These are phyloP conservation scores for Colossoma macropomum DNA, from an alignment of 2,113 vertebrate genomes.

Conservation along the genomic window DNA sequence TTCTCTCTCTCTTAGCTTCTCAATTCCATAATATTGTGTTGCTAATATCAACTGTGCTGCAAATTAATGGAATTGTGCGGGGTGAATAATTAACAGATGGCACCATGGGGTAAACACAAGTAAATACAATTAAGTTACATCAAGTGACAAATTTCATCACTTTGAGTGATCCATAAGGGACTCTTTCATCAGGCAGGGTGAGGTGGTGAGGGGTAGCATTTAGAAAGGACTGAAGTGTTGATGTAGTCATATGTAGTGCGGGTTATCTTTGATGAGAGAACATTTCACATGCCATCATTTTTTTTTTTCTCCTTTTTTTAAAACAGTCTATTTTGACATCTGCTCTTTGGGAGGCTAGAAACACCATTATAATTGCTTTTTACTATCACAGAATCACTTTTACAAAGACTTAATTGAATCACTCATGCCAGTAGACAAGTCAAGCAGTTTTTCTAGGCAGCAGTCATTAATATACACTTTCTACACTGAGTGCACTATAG, in stretches of 20 bases:
- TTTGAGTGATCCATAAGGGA: constrained; percentile 56
- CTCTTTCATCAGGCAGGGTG: constrained; percentile 52
- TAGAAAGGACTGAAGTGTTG: not conserved
- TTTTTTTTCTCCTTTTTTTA: not conserved
- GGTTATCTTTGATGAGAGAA: not conserved
- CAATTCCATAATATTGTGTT: constrained; percentile 69
- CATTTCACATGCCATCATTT: not conserved
- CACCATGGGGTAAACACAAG: constrained; percentile 68
- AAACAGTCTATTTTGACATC: not conserved
- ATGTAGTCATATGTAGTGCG: not conserved
- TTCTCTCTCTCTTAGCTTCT: constrained; percentile 51
- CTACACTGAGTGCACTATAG: constrained; percentile 54
- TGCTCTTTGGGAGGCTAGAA: not conserved
- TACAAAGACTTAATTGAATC: constrained; percentile 8
- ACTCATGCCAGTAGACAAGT: constrained; percentile 11
- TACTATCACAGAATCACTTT: not conserved
- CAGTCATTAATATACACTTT: constrained; percentile 55
- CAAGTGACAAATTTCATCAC: constrained; percentile 61
- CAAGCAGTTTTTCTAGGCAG: constrained; percentile 21
- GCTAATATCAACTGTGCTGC: constrained; percentile 70
- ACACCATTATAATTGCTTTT: not conserved
- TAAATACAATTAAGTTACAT: constrained; percentile 70
- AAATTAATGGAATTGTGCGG: constrained; percentile 77
- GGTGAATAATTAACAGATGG: constrained; percentile 76
- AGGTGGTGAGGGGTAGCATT: constrained; percentile 8